Base-by-base conservation (phyloP, 2,888 invertebrate genomes). In the Ischnus inquisitorius region DNA sequence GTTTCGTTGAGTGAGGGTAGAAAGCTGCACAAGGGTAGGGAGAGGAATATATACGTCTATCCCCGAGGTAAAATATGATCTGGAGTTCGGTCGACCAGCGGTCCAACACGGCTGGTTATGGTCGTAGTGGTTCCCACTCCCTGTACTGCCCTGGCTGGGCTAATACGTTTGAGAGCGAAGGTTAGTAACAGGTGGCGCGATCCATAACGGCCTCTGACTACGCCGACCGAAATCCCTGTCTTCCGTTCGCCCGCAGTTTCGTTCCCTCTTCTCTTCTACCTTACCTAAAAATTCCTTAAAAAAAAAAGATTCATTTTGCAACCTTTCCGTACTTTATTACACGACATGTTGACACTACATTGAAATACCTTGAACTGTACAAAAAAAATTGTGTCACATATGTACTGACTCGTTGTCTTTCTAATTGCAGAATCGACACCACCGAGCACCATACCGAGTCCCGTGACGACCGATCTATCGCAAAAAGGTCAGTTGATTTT, bases 361-460 rank as follows among this genome's bases (percentile, higher is more conserved):
- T 3, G 14, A 51, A 19, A 51, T 16, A 0, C 6, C 16, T 16
- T 34, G 8, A 10, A 19, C 1, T 8, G 1, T 2, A 19, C 8
- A 34, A 34, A 34, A 34, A 34, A 34, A 34, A 34, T 8, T 34
- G 6, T 34, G 34, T 4, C 4, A 34, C 8, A 34, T 34, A 34
- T 34, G 34, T 34, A 34, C 4, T 34, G 34, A 34, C 34, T 34
- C 0, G 34, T 34, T 34, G 34, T 34, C 34, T 34, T 34, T 34
- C 4, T 34, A 3, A 22, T 93, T 94, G 80, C 94, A 97, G 97
- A 96, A 90, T 97, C 97, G 46, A 95, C 96, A 87, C 97, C 97
- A 76, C 97, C 97, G 69, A 97, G 97, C 80, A 97, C 97, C 72
- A 96, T 96, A 87, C 96, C 97, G 80, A 96, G 96, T 91, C 97